A percentile compares a stretch with the other conserved stretches of the same genome.
Conservation (phyloP, 2,113 vertebrate genomes). For the Nothobranchius kuhntae region DNA sequence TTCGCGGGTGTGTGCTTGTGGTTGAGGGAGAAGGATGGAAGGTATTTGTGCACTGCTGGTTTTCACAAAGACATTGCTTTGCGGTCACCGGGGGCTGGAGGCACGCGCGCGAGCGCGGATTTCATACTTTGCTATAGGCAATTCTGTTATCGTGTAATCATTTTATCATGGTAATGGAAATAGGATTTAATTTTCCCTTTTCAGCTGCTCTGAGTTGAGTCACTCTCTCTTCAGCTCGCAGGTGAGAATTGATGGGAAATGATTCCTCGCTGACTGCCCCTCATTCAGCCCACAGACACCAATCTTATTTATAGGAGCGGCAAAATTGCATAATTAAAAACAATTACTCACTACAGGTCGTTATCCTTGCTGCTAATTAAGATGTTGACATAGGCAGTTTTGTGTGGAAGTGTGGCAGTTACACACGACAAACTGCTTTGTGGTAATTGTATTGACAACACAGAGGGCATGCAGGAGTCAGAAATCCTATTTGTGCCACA, state of each 20-base stretch:
- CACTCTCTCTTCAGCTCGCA: constrained; percentile 42
- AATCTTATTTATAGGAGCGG: constrained; percentile 71
- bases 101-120: constrained; percentile 49
- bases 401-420: constrained; percentile 37
- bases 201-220: constrained; percentile 43
- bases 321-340: constrained; percentile 76
- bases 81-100: constrained; percentile 38
- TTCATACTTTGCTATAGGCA: constrained; percentile 50
- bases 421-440: constrained; percentile 33
- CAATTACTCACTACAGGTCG: constrained; percentile 72
- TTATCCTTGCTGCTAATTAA: constrained; percentile 70
- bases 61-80: constrained; percentile 31
- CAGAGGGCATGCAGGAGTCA: constrained; percentile 44
- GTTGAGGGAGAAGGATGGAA: constrained; percentile 17
- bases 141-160: constrained; percentile 65
- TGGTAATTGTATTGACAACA: constrained; percentile 49
- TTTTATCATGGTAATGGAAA: constrained; percentile 66
- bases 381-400: constrained; percentile 60
- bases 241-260: constrained; percentile 56
- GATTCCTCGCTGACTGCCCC: constrained; percentile 55
- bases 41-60: constrained; percentile 26
- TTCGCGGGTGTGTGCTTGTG: constrained; percentile 7
- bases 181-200: constrained; percentile 66
- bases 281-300: constrained; percentile 64
- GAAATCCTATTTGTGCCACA: constrained; percentile 38